phyloP scores from a whole-genome alignment of 2,888 invertebrate genomes.

The Calliopum simillimum region DNA sequence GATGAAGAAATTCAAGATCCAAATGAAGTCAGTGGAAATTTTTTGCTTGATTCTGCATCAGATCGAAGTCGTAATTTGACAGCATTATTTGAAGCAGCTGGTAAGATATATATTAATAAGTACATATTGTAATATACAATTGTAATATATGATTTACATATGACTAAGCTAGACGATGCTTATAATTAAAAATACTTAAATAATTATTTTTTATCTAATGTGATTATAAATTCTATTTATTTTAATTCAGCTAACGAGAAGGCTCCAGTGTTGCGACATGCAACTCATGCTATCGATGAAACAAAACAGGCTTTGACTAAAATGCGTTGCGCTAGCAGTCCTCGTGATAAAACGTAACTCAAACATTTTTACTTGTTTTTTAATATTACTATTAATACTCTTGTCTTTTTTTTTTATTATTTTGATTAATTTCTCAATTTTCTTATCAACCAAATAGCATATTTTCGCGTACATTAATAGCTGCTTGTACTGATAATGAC shows the following conservation, averaged over 20 bases:
- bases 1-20: slow-evolving; percentile 64
- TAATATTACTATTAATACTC: neutral
- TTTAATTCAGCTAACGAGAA: slow-evolving; percentile 62
- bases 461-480: slow-evolving; percentile 81
- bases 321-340: slow-evolving; percentile 90
- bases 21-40: slow-evolving; percentile 61
- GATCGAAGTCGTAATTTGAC: slow-evolving; percentile 75
- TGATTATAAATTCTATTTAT: slow-evolving; percentile 6
- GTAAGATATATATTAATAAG: slow-evolving; percentile 56
- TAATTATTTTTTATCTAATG: neutral
- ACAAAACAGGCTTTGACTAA: slow-evolving; percentile 96
- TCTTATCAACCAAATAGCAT: slow-evolving; percentile 51
- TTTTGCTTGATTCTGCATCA: slow-evolving; percentile 68
- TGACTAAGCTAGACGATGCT: too few relatives aligned
- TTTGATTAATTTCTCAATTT: neutral
- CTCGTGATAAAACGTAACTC: slow-evolving; percentile 72
- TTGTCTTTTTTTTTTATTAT: neutral
- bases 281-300: slow-evolving; percentile 92
- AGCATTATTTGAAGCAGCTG: slow-evolving; percentile 93
- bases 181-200: too few relatives aligned
- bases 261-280: slow-evolving; percentile 66
- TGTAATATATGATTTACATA: neutral
- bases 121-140: neutral
- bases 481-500: slow-evolving; percentile 95
- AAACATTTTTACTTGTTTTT: slow-evolving; percentile 2